A percentile compares a stretch with the other conserved stretches of the same genome.
Conservation (phyloP, 2,797 vertebrate genomes). For the Acanthiza pusilla region DNA sequence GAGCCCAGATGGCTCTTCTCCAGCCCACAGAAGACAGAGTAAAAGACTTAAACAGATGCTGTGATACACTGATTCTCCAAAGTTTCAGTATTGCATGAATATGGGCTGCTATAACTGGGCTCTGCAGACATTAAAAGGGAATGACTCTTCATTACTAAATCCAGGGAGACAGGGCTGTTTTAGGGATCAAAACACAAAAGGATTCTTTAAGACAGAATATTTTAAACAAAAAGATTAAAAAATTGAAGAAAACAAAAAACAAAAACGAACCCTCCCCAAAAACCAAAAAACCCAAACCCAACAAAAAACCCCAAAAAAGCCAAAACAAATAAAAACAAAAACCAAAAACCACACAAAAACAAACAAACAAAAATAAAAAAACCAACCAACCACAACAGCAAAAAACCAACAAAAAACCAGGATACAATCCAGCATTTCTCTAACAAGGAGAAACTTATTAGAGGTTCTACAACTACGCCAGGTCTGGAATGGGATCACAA, state of each 20-base stretch:
- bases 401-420: too few species aligned
- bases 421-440: not conserved
- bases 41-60: not conserved
- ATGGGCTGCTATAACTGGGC: not conserved
- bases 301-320: too few species aligned
- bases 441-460: not conserved
- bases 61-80: not conserved
- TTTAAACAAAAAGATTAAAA: not conserved
- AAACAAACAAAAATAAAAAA: too few species aligned
- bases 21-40: not conserved
- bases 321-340: too few species aligned
- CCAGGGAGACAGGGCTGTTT: not conserved
- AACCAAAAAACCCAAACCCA: too few species aligned
- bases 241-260: not conserved
- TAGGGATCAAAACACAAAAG: not conserved
- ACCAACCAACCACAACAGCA: too few species aligned
- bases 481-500: not conserved
- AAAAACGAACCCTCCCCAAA: not conserved
- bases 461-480: not conserved
- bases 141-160: not conserved
- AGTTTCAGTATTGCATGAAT: not conserved
- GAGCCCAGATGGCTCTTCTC: not conserved
- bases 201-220: not conserved
- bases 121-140: not conserved
- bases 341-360: too few species aligned